phyloP scores from a whole-genome alignment of 2,113 vertebrate species.

The Onychostoma macrolepis region DNA sequence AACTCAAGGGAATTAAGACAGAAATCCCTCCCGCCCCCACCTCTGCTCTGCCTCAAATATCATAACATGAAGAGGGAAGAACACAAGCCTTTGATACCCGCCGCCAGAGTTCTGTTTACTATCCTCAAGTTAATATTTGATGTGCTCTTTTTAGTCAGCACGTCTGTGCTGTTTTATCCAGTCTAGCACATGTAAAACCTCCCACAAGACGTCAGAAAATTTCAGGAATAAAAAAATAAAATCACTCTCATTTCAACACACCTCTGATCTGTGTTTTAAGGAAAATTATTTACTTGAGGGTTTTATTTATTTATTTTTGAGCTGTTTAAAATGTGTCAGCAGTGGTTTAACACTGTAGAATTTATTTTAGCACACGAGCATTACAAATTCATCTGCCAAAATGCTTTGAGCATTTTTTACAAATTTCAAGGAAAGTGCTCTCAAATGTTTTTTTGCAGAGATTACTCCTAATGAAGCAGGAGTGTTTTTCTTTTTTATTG shows the following conservation, averaged over 20 bases:
- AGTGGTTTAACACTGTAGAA: background rate
- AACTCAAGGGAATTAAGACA: slow-evolving; percentile 35
- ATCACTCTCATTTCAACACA: background rate
- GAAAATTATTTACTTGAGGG: background rate
- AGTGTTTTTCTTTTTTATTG: background rate
- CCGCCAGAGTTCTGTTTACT: slow-evolving; percentile 61
- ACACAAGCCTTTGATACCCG: slow-evolving; percentile 49
- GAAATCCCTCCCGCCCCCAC: slow-evolving; percentile 36
- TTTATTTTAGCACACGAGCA: background rate
- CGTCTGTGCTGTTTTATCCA: slow-evolving; percentile 47
- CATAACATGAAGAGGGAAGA: slow-evolving; percentile 43
- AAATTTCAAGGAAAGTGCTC: slow-evolving; percentile 4
- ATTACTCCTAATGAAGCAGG: background rate
- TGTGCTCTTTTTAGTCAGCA: slow-evolving; percentile 50
- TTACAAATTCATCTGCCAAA: background rate
- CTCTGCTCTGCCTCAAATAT: slow-evolving; percentile 40
- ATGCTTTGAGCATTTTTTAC: background rate
- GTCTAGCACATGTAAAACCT: background rate
- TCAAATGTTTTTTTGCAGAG: background rate
- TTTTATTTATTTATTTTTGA: background rate
- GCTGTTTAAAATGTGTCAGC: background rate
- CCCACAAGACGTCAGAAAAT: background rate
- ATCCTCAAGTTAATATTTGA: slow-evolving; percentile 68
- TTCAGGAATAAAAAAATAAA: background rate
- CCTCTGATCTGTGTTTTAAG: slow-evolving; percentile 33